Conservation (phyloP, 1,140 invertebrate species). For the Palaemon carinicauda region DNA sequence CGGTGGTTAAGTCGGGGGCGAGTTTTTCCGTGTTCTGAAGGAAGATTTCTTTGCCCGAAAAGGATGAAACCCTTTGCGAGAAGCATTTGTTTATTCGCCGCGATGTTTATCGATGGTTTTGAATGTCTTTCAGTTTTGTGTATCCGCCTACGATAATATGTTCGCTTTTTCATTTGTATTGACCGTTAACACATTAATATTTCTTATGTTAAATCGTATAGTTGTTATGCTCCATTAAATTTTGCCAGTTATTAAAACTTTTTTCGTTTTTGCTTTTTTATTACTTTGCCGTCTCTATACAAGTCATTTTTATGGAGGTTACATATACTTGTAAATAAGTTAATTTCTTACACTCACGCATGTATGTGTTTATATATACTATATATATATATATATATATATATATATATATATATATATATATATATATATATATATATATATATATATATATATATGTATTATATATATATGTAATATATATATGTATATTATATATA, state of each 20-base stretch:
- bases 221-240: no score
- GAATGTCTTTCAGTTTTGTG: no score
- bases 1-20: no score
- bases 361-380: background rate
- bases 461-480: background rate
- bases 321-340: background rate
- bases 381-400: background rate
- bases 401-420: background rate
- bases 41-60: no score
- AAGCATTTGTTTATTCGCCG: no score
- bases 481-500: background rate
- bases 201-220: no score
- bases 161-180: no score
- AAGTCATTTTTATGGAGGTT: background rate
- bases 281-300: background rate
- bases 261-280: background rate
- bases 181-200: no score
- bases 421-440: constrained; percentile 2
- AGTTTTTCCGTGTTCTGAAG: no score
- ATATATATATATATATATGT: background rate
- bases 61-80: no score
- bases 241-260: background rate
- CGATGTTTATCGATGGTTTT: no score
- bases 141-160: no score
- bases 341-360: background rate